Percentiles rank a stretch among this genome's conserved stretches.
Evolutionary conservation across 2,888 invertebrate species (phyloP).

Genomic region (Trissonchulus sp.): DNA sequence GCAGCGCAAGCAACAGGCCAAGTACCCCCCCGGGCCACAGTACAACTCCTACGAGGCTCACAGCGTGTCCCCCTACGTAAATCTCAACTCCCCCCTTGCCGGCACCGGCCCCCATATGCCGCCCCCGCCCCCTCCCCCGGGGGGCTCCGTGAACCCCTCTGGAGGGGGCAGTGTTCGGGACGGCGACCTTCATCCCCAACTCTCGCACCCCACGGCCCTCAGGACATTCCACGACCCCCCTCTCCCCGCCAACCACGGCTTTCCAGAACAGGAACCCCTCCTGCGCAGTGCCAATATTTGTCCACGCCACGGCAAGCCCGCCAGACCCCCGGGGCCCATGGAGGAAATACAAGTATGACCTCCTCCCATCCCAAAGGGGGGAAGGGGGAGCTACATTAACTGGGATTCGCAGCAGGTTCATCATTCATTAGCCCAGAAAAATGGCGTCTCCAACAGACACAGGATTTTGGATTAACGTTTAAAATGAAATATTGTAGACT

Average conservation of each 20-base stretch:
- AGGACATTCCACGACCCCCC: not conserved
- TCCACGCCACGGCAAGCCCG: constrained; percentile 40
- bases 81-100: constrained; percentile 27
- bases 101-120: constrained; percentile 21
- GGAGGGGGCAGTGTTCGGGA: not conserved
- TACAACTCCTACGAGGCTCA: constrained; percentile 20
- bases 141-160: constrained; percentile 19
- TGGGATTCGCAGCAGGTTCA: too few species aligned
- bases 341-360: constrained; percentile 36
- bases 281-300: constrained; percentile 9
- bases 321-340: constrained; percentile 2
- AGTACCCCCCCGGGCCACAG: constrained; percentile 19
- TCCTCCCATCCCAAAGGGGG: too few species aligned
- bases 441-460: too few species aligned
- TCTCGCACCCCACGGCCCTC: not conserved
- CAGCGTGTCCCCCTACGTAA: constrained; percentile 12
- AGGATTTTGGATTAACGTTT: too few species aligned
- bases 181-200: constrained; percentile 22
- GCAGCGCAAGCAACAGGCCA: constrained; percentile 42
- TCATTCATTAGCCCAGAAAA: too few species aligned
- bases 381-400: too few species aligned
- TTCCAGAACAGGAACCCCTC: constrained; percentile 29
- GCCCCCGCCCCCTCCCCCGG: constrained; percentile 34
- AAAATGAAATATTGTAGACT: too few species aligned
- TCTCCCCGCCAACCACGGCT: constrained; percentile 4